These are phyloP conservation scores for Nothobranchius kuhntae DNA, from an alignment of 2,113 vertebrate genomes.

Conservation along the genomic window DNA sequence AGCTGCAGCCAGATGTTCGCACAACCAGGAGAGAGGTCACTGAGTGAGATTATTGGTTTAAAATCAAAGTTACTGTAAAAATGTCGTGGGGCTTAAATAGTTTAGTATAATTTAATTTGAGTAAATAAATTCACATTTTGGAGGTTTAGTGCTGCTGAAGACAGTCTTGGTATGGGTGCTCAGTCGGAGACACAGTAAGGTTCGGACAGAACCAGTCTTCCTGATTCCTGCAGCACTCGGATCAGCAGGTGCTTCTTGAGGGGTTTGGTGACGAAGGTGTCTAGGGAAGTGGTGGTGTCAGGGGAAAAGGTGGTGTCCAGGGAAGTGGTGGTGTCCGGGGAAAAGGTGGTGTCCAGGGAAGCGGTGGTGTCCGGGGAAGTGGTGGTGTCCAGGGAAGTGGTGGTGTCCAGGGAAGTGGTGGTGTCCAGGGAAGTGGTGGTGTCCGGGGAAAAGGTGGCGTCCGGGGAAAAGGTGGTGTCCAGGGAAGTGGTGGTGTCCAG, in stretches of 20 bases:
- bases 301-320: not conserved
- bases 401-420: too few species aligned
- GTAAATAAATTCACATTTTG: slow-evolving; percentile 32
- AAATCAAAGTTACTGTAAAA: not conserved
- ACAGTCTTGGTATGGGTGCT: not conserved
- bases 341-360: too few species aligned
- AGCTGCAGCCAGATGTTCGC: slow-evolving; percentile 8
- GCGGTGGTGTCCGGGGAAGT: too few species aligned
- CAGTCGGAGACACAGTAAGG: slow-evolving; percentile 53
- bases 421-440: too few species aligned
- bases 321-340: too few species aligned
- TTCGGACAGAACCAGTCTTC: slow-evolving; percentile 56
- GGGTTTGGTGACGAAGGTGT: not conserved
- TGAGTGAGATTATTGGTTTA: not conserved
- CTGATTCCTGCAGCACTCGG: slow-evolving; percentile 63
- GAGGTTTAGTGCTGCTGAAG: not conserved
- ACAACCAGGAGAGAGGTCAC: slow-evolving; percentile 4
- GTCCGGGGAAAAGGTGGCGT: too few species aligned
- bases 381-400: too few species aligned
- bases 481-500: too few species aligned
- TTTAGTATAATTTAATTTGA: not conserved
- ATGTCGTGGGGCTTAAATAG: not conserved
- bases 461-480: too few species aligned
- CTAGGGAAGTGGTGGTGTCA: not conserved
- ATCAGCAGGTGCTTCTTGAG: slow-evolving; percentile 68